A percentile compares a stretch with the other conserved stretches of the same genome.
Evolutionary conservation across 2,113 vertebrate genomes (phyloP).

Genomic region (Theristicus caerulescens): DNA sequence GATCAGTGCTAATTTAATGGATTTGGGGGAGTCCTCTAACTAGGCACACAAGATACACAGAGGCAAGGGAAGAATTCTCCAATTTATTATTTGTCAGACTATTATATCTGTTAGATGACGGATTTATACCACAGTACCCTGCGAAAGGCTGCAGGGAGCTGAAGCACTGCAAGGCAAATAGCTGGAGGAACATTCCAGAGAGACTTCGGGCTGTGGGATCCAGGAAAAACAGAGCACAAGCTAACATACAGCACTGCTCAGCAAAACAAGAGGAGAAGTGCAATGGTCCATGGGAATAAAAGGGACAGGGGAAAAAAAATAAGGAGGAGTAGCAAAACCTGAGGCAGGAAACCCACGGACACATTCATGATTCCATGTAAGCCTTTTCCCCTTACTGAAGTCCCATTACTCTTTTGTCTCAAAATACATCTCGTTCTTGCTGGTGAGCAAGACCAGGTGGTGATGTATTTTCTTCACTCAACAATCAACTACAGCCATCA

Average conservation of each 20-base stretch:
- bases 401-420: background rate
- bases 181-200: slow-evolving; percentile 6
- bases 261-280: background rate
- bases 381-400: background rate
- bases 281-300: background rate
- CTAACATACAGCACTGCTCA: background rate
- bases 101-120: background rate
- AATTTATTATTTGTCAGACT: background rate
- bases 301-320: background rate
- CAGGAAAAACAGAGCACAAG: background rate
- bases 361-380: background rate
- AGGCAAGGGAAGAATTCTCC: background rate
- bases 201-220: background rate
- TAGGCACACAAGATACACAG: background rate
- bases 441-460: background rate
- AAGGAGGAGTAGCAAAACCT: background rate
- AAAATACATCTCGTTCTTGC: background rate
- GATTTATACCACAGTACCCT: background rate
- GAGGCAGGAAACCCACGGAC: background rate
- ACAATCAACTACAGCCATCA: background rate
- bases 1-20: background rate
- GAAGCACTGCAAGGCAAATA: background rate
- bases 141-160: background rate
- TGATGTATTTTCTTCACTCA: background rate
- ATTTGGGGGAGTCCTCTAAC: background rate